These are phyloP conservation scores for Uria aalge DNA, from an alignment of 2,113 vertebrate genomes.

Conservation along the genomic window DNA sequence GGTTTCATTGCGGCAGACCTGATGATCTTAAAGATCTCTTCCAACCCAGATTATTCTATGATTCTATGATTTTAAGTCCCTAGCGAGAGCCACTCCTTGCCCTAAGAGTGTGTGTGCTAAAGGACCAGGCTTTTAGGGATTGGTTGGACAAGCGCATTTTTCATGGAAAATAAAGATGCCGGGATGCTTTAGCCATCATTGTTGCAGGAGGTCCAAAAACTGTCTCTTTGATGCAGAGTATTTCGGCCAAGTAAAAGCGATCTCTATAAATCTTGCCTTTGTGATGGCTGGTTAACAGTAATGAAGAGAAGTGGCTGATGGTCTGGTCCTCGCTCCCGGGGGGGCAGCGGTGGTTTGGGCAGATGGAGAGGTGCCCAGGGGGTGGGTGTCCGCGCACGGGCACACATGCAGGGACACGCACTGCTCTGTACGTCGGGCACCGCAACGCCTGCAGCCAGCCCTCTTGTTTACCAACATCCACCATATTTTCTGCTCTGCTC, in stretches of 20 bases:
- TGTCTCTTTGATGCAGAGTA: accelerated
- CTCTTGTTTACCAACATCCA: background rate
- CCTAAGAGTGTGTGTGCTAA: background rate
- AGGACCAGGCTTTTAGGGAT: background rate
- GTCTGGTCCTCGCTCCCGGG: background rate
- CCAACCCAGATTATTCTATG: background rate
- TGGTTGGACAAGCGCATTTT: background rate
- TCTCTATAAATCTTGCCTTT: background rate
- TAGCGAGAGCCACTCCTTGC: background rate
- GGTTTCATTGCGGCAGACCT: background rate
- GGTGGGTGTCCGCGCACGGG: background rate
- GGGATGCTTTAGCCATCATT: background rate
- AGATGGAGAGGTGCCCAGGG: background rate
- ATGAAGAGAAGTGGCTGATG: background rate
- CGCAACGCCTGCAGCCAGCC: background rate
- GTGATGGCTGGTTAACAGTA: background rate
- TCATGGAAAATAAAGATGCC: background rate
- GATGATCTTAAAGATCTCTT: background rate
- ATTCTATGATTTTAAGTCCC: background rate
- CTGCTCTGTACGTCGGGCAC: background rate
- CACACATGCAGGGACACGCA: accelerated
- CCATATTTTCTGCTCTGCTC: background rate
- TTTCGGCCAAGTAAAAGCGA: background rate
- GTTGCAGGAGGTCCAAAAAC: background rate
- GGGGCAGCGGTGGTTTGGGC: too few species aligned